A percentile compares a stretch with the other conserved stretches of the same genome.
Evolutionary conservation across 2,113 vertebrate genomes (phyloP).

Genomic region (Apodemus speciosus): DNA sequence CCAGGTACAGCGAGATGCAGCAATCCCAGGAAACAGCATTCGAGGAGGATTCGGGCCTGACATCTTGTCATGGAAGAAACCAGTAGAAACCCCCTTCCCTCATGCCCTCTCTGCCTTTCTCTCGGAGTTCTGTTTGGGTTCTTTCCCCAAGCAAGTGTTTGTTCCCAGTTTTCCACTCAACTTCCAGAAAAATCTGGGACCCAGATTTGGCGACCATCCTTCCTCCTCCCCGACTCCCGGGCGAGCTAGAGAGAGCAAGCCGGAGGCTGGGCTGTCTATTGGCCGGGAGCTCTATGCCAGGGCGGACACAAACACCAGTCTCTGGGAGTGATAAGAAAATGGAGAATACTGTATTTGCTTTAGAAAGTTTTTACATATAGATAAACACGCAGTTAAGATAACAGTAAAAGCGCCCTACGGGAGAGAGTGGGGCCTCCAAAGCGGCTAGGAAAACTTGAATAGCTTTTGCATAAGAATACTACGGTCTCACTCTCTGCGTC

Average conservation of each 20-base stretch:
- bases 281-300: background rate
- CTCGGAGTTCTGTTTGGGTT: background rate
- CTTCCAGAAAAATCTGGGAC: background rate
- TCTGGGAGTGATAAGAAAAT: conserved; percentile 92
- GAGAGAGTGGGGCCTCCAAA: conserved; percentile 87
- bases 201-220: background rate
- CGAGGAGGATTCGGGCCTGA: background rate
- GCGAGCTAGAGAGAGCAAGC: background rate
- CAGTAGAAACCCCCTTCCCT: rapidly evolving
- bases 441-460: conserved; percentile 91
- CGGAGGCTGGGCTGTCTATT: background rate
- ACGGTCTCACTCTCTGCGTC: conserved; percentile 86
- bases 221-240: background rate
- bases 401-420: conserved; percentile 93
- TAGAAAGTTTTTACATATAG: conserved; percentile 97
- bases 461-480: conserved; percentile 93
- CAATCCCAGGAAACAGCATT: background rate
- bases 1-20: background rate
- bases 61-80: background rate
- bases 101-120: rapidly evolving
- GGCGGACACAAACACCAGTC: conserved; percentile 85
- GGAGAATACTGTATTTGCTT: conserved; percentile 98
- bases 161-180: background rate
- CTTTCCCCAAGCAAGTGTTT: background rate
- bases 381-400: conserved; percentile 93